Base-by-base conservation (phyloP, 2,888 invertebrate genomes). In the Cordilura impudica region DNA sequence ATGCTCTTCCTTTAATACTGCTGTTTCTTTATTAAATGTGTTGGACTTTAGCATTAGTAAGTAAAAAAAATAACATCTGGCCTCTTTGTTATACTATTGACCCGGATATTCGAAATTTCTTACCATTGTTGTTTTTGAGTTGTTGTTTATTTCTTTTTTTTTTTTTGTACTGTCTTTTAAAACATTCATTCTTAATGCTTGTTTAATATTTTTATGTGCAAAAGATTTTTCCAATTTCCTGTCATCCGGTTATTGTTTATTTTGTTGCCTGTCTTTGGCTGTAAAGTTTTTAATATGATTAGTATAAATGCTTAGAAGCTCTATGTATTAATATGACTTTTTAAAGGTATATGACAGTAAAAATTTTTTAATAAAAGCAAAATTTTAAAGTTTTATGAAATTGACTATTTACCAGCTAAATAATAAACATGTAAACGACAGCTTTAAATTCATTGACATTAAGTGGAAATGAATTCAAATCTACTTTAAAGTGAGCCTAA, bases 21-120 rank as follows among this genome's bases (percentile, higher is more conserved):
- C n/a, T n/a, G n/a, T 39, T 4, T 39, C n/a, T 39, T 4, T 31
- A 31, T 31, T 39, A 39, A 39, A n/a, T 14, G n/a, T n/a, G 2
- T n/a, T n/a, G n/a, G 35, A 12, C n/a, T 39, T n/a, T 1, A 39
- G 4, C 21, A 21, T 31, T 31, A 49, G 49, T 29, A 26, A n/a
- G n/a, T 35, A 10, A 39, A 51, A 23, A 6, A 8, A 8, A 26
- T n/a, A 63, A 21, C 61, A 63, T 31, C 49, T 70, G 71, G 19
- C 19, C 18, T 43, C 63, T 49, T 67, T 31, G 19, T 39, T 12
- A 49, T 61, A 29, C 75, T 23, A 78, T 74, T 79, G 70, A 72
- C 26, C 75, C 75, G 75, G 75, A 75, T 75, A 72, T 72, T 79
- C 26, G 35, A 71, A 71, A 74, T 71, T 71, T 47, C 43, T 67